A percentile compares a stretch with the other conserved stretches of the same genome.
Evolutionary conservation across 2,888 invertebrate genomes (phyloP).

Genomic region (Yponomeuta plumbellus): DNA sequence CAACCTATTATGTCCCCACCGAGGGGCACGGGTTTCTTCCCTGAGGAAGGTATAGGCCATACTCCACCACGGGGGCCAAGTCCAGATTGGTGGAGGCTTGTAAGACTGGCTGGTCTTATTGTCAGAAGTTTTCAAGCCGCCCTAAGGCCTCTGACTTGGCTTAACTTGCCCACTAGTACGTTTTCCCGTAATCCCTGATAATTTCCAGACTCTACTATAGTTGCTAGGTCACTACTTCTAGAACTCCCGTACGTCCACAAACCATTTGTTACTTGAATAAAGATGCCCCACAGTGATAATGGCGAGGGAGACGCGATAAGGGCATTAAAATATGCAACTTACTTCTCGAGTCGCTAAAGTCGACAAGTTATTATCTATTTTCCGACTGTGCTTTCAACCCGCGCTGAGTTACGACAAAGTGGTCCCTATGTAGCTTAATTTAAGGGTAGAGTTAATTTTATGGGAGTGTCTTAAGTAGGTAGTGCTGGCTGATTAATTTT

Average conservation of each 20-base stretch:
- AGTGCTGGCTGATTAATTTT: not conserved
- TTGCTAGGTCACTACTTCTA: constrained; percentile 19
- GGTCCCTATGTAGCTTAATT: not conserved
- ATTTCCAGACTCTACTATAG: not conserved
- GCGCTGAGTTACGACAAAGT: not conserved
- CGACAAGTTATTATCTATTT: not conserved
- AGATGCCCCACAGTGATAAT: constrained; percentile 46
- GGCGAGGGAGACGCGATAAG: constrained; percentile 44
- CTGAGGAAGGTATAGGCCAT: no score
- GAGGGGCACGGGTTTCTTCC: no score
- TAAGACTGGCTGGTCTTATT: no score
- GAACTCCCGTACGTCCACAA: constrained; percentile 30
- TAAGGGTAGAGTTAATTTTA: not conserved
- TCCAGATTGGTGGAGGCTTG: no score
- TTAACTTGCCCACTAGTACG: not conserved
- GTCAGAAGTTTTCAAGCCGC: no score
- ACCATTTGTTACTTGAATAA: constrained; percentile 18
- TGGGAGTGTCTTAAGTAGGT: not conserved
- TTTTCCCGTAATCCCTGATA: not conserved
- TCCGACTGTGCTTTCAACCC: not conserved
- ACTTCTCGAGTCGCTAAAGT: constrained; percentile 28
- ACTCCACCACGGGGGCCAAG: no score
- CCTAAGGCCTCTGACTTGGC: no score
- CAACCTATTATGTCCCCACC: no score
- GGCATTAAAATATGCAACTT: constrained; percentile 61